Percentiles rank a stretch among this genome's conserved stretches.
Evolutionary conservation across 1,140 invertebrate species (phyloP).

Genomic region (Rhagoletis pomonella): DNA sequence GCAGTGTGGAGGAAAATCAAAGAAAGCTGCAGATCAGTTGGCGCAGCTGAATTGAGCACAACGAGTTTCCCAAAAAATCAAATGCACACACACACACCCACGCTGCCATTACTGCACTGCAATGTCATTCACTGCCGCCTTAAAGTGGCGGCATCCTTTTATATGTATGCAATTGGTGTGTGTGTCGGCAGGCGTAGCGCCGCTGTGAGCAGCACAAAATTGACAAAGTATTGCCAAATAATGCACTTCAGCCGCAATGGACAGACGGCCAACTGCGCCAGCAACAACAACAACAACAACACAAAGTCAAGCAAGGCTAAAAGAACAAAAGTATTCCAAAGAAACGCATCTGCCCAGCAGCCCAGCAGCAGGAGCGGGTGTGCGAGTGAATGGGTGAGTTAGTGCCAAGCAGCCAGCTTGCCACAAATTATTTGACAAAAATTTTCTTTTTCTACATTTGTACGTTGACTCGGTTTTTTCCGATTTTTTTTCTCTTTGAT

Average conservation of each 20-base stretch:
- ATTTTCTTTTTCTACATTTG: not conserved
- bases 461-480: not conserved
- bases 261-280: not conserved
- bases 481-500: not conserved
- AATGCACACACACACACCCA: not conserved
- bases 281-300: not conserved
- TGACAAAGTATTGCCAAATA: constrained; percentile 11
- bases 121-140: not conserved
- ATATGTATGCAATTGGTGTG: not conserved
- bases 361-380: not conserved
- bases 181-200: not conserved
- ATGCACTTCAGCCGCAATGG: not conserved
- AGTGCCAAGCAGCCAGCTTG: not conserved
- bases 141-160: not conserved
- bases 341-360: not conserved
- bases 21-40: constrained; percentile 19
- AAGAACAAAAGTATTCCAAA: not conserved
- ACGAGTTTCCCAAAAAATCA: not conserved
- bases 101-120: not conserved
- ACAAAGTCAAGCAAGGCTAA: not conserved
- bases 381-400: not conserved
- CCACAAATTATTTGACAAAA: not conserved
- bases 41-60: constrained; percentile 22
- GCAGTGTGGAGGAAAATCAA: constrained; percentile 2
- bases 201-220: constrained; percentile 2